Percentiles rank a stretch among this genome's conserved stretches.
Evolutionary conservation across 2,888 invertebrate species (phyloP).

Genomic region (Altica lythri): DNA sequence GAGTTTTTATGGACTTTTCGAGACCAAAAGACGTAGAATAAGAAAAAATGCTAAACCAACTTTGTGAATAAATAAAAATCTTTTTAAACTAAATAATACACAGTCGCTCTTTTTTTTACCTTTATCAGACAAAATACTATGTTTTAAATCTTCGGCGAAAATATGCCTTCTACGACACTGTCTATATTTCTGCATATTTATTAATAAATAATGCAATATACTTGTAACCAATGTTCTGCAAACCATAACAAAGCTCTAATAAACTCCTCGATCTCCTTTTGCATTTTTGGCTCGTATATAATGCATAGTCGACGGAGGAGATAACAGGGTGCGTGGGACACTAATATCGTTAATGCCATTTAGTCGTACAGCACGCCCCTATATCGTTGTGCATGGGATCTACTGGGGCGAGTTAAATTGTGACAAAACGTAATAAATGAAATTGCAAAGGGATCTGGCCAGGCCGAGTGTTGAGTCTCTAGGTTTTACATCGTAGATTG

Average conservation of each 20-base stretch:
- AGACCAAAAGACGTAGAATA: too few relatives aligned
- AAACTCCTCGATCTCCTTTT: slow-evolving; percentile 6
- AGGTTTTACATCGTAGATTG: slow-evolving; percentile 23
- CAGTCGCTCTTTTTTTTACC: too few relatives aligned
- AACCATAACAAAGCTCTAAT: slow-evolving; percentile 6
- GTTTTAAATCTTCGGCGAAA: too few relatives aligned
- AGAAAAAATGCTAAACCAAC: too few relatives aligned
- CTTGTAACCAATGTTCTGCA: not conserved
- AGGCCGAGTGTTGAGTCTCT: slow-evolving; percentile 27
- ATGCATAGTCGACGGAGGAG: slow-evolving; percentile 4
- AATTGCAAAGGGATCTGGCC: slow-evolving; percentile 28
- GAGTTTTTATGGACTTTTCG: too few relatives aligned
- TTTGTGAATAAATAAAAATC: too few relatives aligned
- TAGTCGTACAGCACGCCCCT: slow-evolving; percentile 13
- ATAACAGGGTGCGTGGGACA: slow-evolving; percentile 10
- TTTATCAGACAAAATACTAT: too few relatives aligned
- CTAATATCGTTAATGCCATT: slow-evolving; percentile 19
- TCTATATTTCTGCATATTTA: too few relatives aligned
- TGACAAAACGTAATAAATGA: slow-evolving; percentile 36
- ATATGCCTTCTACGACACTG: too few relatives aligned
- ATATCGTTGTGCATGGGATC: slow-evolving; percentile 13
- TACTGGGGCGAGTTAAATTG: slow-evolving; percentile 30
- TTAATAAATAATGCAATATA: not conserved
- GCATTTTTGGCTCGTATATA: slow-evolving; percentile 7
- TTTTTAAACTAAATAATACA: too few relatives aligned